phyloP scores from a whole-genome alignment of 2,797 vertebrate species.

The Sternarchorhynchus goeldii region DNA sequence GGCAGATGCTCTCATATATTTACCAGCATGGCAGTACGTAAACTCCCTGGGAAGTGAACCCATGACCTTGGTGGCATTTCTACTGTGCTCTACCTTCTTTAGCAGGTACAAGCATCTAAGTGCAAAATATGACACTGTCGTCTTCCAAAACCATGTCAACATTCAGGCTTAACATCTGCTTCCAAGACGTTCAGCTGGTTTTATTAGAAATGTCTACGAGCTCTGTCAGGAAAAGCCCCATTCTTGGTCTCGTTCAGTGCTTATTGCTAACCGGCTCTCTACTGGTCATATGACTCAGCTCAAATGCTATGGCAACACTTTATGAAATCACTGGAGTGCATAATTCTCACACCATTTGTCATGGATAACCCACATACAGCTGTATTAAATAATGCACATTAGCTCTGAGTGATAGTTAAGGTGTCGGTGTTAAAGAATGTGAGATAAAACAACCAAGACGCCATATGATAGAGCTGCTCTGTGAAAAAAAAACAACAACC shows the following conservation, averaged over 20 bases:
- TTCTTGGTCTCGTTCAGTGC: background rate
- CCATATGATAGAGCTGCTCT: background rate
- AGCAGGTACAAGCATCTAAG: background rate
- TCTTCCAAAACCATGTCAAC: background rate
- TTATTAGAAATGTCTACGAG: background rate
- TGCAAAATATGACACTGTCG: background rate
- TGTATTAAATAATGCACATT: too few relatives aligned
- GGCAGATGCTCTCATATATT: too few relatives aligned
- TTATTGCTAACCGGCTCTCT: background rate
- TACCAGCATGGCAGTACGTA: too few relatives aligned
- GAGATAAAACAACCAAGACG: background rate
- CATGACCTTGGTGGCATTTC: too few relatives aligned
- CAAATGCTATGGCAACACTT: background rate
- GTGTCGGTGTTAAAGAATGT: background rate
- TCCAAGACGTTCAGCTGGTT: background rate
- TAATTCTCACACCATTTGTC: background rate
- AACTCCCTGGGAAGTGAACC: too few relatives aligned
- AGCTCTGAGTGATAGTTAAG: background rate
- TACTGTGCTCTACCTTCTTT: too few relatives aligned
- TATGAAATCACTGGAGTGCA: background rate
- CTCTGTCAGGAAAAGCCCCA: constrained; percentile 11
- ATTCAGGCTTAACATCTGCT: background rate
- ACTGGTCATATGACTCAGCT: background rate
- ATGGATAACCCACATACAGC: background rate
- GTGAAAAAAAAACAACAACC: constrained; percentile 35